These are phyloP conservation scores for Entomyzon cyanotis DNA, from an alignment of 2,113 vertebrate genomes.

Conservation along the genomic window DNA sequence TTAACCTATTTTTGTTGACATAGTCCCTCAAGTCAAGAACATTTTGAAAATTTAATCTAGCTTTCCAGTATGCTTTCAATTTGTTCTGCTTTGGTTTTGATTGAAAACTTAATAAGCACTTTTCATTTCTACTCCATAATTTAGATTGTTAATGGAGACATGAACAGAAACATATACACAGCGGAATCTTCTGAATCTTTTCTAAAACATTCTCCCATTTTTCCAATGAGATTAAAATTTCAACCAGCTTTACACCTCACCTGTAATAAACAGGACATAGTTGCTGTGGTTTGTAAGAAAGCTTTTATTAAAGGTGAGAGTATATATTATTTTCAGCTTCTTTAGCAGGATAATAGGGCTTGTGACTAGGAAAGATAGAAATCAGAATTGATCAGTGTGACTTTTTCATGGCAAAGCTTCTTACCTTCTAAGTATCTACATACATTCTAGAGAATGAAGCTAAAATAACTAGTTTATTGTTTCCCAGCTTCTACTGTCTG, in stretches of 20 bases:
- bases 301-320: neutral
- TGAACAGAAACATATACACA: neutral
- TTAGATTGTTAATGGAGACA: neutral
- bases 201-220: neutral
- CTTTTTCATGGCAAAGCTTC: neutral
- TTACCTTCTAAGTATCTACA: neutral
- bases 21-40: neutral
- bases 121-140: neutral
- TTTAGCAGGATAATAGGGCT: neutral
- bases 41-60: neutral
- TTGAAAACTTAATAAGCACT: neutral
- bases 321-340: neutral
- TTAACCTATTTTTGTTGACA: neutral
- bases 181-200: neutral
- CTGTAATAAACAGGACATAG: neutral
- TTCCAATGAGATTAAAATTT: neutral
- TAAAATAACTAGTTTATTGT: neutral
- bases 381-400: neutral
- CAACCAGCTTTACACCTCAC: neutral
- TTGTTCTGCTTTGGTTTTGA: neutral
- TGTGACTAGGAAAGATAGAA: neutral
- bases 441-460: neutral
- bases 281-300: neutral
- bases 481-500: neutral
- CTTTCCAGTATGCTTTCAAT: neutral